Percentiles rank a stretch among this genome's conserved stretches.
phyloP scores from a whole-genome alignment of 2,113 vertebrate species.

The Eretmochelys imbricata region DNA sequence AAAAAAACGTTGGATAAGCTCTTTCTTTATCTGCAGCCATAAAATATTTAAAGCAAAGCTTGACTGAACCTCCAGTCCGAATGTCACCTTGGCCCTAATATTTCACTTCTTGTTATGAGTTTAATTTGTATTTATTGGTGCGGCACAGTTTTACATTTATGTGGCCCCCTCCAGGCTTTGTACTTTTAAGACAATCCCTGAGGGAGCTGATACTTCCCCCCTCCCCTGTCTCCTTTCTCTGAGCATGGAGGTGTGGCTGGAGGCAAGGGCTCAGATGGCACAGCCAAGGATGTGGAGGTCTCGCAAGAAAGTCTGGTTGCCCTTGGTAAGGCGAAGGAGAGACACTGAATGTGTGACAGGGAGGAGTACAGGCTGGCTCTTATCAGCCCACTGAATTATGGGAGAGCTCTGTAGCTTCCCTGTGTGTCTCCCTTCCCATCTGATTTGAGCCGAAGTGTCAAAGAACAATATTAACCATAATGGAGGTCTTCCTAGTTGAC shows the following conservation, averaged over 20 bases:
- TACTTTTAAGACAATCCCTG: conserved; percentile 26
- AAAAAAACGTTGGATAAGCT: conserved; percentile 39
- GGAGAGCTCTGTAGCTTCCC: not conserved
- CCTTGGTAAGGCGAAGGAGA: not conserved
- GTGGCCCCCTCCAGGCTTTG: not conserved
- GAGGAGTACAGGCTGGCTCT: not conserved
- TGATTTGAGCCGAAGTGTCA: not conserved
- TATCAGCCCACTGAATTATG: not conserved
- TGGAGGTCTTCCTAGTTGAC: not conserved
- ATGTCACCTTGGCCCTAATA: conserved; percentile 73
- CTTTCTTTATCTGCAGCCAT: conserved; percentile 65
- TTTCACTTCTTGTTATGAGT: conserved; percentile 65
- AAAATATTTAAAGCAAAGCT: conserved; percentile 73
- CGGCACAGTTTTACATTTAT: conserved; percentile 18
- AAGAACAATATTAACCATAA: not conserved
- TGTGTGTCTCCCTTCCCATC: not conserved
- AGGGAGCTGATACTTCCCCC: not conserved
- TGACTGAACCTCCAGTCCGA: conserved; percentile 64
- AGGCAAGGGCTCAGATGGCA: not conserved
- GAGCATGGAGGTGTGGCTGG: not conserved
- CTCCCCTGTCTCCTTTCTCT: not conserved
- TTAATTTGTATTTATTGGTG: conserved; percentile 69
- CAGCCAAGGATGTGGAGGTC: not conserved
- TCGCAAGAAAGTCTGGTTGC: conserved; percentile 25
- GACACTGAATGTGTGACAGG: not conserved